Base-by-base conservation (phyloP, 2,113 vertebrate genomes). In the Strix uralensis region DNA sequence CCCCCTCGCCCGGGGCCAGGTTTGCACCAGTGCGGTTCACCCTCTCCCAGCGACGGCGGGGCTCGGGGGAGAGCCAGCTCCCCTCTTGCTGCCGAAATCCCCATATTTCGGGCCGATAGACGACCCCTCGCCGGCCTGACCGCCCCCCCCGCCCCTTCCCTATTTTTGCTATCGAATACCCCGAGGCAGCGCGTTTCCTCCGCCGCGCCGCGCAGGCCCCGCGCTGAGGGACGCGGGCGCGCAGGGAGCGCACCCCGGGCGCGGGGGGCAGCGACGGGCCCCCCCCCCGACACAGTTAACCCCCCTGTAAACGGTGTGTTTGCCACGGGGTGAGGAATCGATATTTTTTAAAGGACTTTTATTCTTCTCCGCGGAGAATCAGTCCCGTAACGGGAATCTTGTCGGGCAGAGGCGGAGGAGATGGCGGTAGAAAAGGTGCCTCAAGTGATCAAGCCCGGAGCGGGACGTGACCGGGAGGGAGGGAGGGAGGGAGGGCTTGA, bases 321-420 rank as follows among this genome's bases (percentile, higher is more conserved):
- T 38, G 87, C 36, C 55, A 14, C 11, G 8, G 59, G 55, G 36
- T 10, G 78, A 81, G 25, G 77, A 89, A 42, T 32, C 42, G 77
- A 62, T 94, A 92, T 46, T 61, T 81, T 81, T 69, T 34, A 57
- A 81, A 90, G 23, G 73, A 69, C 26, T 81, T 94, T 40, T 78
- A 40, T 66, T 85, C 4, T 55, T 18, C 38, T 30, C 3, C 22
- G 16, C 20, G 14, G 17, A 79, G 70, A 12, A 75, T 44, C 32
- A 26, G 46, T 20, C 69, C 29, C 9, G 3, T 38, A 52, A 61
- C 3, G 52, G 40, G 83, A 81, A 71, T 26, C 55, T 38, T 15
- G 36, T 4, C 5, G 34, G 51, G 55, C 36, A 62, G 59, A 36
- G 52, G 38, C 5, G 52, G 36, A 54, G 51, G 47, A 36, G 29